Evolutionary conservation across 2,797 vertebrate species (phyloP), one percentile per base, ranked within the genome.

Genomic region (Enteromius viviparus): DNA sequence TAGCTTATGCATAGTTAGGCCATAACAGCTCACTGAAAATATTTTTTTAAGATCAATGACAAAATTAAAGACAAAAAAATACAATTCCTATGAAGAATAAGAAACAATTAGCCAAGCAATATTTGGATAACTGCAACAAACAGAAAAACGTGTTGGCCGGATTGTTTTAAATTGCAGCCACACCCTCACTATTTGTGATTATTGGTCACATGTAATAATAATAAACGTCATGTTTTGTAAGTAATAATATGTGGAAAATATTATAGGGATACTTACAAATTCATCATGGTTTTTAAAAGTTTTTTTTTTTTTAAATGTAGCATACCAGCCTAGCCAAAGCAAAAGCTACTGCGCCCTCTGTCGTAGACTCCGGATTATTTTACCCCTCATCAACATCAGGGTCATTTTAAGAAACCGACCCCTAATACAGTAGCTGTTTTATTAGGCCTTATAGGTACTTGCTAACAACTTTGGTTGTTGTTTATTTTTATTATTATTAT

Each of bases 271-370:
- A 19, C 15, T 47, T 34, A 17, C 21, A 62, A 14, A 23, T 72
- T 19, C 4, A 64, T 71, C 26, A 47, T 5, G 26, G 17, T 19
- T 79, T 64, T 69, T 17, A 32, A 29, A 51, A 14, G 45, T 42
- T 10, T 9, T 64, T 37, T 10, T 9, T 64, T 37, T 34, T 34
- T 34, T 34, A 45, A 34, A 21, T 42, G 8, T 23, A 11, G 26
- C 47, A 29, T 15, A 19, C 12, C 7, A 10, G 55, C 15, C 60
- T 29, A 80, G 21, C 12, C 32, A 26, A 40, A 37, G 7, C n/a
- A 53, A 82, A 82, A 85, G 29, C 82, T 65, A 74, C 65, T 80
- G 93, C 93, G 91, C 92, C 94, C 90, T 89, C 94, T 95, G 84
- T 91, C 42, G 93, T 85, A 5, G 66, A 45, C 62, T 78, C 29